phyloP scores from a whole-genome alignment of 2,113 vertebrate species.

The Istiophorus platypterus region DNA sequence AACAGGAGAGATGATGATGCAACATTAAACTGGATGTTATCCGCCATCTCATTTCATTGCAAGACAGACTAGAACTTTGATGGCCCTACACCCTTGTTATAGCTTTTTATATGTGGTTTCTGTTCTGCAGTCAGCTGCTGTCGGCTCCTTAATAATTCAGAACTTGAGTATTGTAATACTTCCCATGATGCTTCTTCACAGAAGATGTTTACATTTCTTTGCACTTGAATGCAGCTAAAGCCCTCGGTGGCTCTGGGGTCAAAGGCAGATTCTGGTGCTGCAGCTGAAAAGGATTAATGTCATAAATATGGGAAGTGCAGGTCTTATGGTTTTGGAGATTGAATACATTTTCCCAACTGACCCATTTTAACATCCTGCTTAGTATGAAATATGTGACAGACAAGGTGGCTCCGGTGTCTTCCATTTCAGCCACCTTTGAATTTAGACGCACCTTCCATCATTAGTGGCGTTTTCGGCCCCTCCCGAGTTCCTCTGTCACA shows the following conservation, averaged over 20 bases:
- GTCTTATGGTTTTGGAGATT: constrained; percentile 1
- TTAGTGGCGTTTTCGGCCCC: not conserved
- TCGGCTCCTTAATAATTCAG: constrained; percentile 62
- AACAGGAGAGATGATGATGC: constrained; percentile 1
- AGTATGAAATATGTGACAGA: not conserved
- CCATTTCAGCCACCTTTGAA: not conserved
- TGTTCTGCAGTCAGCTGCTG: constrained; percentile 46
- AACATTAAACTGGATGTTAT: constrained; percentile 39
- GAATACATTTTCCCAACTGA: constrained; percentile 17
- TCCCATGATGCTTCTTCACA: constrained; percentile 18
- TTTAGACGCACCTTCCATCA: not conserved
- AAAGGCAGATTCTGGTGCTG: not conserved
- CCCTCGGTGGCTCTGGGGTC: not conserved
- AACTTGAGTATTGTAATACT: constrained; percentile 39
- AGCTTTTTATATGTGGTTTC: constrained; percentile 39
- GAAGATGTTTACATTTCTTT: constrained; percentile 19
- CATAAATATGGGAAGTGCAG: constrained; percentile 2
- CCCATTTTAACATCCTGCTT: not conserved
- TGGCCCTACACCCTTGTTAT: constrained; percentile 13
- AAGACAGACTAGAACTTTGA: constrained; percentile 3
- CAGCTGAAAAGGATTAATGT: not conserved
- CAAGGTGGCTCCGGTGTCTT: not conserved
- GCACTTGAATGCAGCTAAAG: constrained; percentile 21
- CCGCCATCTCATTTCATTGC: constrained; percentile 29
- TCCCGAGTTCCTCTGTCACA: not conserved